phyloP scores from a whole-genome alignment of 1,140 invertebrate genomes.

The Periplaneta americana region DNA sequence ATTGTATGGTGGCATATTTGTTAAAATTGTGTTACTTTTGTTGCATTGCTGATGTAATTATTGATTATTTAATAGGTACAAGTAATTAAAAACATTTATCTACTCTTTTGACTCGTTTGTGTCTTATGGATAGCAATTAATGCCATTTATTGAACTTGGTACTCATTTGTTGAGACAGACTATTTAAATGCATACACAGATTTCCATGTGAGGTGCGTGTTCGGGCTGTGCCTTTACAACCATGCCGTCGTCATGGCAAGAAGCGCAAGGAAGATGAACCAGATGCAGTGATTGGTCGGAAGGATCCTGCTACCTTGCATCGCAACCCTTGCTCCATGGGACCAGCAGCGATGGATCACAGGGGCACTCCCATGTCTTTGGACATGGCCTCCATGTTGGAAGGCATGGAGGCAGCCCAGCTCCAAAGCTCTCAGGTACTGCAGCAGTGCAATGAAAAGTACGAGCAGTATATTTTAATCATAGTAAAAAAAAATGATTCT shows the following conservation, averaged over 20 bases:
- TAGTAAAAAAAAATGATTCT: too few relatives aligned
- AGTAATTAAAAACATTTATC: too few relatives aligned
- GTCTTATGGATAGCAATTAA: too few relatives aligned
- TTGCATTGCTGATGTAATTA: too few relatives aligned
- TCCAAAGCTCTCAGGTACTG: conserved; percentile 58
- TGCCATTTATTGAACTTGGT: too few relatives aligned
- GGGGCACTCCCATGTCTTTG: conserved; percentile 27
- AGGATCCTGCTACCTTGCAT: conserved; percentile 8
- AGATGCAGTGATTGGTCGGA: conserved; percentile 31
- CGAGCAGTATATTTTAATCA: background rate
- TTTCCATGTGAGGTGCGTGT: conserved; percentile 81
- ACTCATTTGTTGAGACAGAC: too few relatives aligned
- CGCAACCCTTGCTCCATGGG: conserved; percentile 4
- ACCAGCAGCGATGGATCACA: background rate
- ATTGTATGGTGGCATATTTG: too few relatives aligned
- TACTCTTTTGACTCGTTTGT: too few relatives aligned
- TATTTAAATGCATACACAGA: too few relatives aligned
- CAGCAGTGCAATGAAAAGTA: background rate
- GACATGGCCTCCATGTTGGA: conserved; percentile 70
- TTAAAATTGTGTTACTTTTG: too few relatives aligned
- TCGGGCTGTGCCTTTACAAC: conserved; percentile 74
- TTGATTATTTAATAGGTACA: too few relatives aligned
- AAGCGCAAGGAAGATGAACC: conserved; percentile 67
- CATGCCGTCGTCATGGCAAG: conserved; percentile 71
- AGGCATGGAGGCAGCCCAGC: conserved; percentile 63